These are phyloP conservation scores for Tauraco hartlaubi DNA, from an alignment of 2,797 vertebrate genomes.

Conservation along the genomic window DNA sequence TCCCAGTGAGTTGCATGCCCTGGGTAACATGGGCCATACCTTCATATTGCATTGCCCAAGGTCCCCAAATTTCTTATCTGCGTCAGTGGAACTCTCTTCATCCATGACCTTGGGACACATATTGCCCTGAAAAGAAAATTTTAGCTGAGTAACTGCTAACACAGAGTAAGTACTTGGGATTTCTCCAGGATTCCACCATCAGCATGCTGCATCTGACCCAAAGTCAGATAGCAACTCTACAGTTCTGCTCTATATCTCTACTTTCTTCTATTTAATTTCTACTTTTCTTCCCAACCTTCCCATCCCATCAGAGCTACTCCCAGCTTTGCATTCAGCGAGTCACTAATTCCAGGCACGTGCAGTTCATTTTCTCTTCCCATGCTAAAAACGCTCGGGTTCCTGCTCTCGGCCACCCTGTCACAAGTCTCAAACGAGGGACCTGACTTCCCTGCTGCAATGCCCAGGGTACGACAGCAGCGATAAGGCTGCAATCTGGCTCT, in stretches of 20 bases:
- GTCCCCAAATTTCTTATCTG: neutral
- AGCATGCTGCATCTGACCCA: neutral
- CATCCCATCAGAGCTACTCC: neutral
- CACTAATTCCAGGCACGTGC: neutral
- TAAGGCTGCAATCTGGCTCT: neutral
- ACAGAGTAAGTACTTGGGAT: neutral
- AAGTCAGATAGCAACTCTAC: accelerated
- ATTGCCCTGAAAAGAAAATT: neutral
- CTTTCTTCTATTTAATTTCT: neutral
- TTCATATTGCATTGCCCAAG: neutral
- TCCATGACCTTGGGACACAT: accelerated
- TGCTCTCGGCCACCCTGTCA: neutral
- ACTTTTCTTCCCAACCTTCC: neutral
- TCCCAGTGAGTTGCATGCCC: neutral
- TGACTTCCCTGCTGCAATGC: neutral
- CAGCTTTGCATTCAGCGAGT: neutral
- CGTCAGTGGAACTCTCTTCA: neutral
- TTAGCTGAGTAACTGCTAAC: neutral
- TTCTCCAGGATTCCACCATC: neutral
- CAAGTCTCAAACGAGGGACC: neutral
- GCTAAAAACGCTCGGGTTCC: accelerated
- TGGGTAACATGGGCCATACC: accelerated
- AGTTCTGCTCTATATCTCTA: neutral
- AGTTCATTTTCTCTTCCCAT: neutral
- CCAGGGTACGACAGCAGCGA: neutral